phyloP scores from a whole-genome alignment of 2,888 invertebrate species.

The Marronus borbonicus region DNA sequence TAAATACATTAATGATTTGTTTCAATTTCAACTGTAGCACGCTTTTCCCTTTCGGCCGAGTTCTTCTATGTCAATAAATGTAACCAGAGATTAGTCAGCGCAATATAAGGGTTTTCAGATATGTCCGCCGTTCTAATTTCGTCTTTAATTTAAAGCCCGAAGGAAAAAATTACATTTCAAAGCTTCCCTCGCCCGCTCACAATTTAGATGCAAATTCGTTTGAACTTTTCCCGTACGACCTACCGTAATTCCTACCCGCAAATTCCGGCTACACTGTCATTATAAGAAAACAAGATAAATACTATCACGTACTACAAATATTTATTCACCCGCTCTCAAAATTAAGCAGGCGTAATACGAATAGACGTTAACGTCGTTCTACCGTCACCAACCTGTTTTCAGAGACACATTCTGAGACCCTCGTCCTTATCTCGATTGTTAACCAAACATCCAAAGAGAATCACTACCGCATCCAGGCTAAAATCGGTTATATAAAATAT shows the following conservation, averaged over 20 bases:
- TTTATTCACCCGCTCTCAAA: constrained; percentile 26
- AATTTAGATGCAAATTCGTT: constrained; percentile 38
- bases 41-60: too few relatives aligned
- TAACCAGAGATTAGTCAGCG: too few relatives aligned
- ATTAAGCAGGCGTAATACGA: constrained; percentile 15
- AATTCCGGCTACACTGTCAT: constrained; percentile 20
- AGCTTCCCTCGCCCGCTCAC: not conserved
- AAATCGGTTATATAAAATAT: not conserved
- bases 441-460: constrained; percentile 12
- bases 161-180: constrained; percentile 26
- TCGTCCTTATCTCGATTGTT: constrained; percentile 23
- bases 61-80: too few relatives aligned
- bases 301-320: constrained; percentile 45
- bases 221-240: constrained; percentile 11
- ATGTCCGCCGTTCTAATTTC: constrained; percentile 8
- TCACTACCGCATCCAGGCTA: not conserved
- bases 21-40: too few relatives aligned
- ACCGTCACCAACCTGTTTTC: not conserved
- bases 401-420: not conserved
- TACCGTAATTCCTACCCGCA: constrained; percentile 19
- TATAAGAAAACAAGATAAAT: constrained; percentile 45
- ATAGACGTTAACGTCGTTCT: constrained; percentile 14
- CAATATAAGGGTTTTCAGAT: not conserved
- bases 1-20: too few relatives aligned
- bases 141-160: constrained; percentile 14